phyloP scores from a whole-genome alignment of 2,113 vertebrate genomes.

The Zapornia atra region DNA sequence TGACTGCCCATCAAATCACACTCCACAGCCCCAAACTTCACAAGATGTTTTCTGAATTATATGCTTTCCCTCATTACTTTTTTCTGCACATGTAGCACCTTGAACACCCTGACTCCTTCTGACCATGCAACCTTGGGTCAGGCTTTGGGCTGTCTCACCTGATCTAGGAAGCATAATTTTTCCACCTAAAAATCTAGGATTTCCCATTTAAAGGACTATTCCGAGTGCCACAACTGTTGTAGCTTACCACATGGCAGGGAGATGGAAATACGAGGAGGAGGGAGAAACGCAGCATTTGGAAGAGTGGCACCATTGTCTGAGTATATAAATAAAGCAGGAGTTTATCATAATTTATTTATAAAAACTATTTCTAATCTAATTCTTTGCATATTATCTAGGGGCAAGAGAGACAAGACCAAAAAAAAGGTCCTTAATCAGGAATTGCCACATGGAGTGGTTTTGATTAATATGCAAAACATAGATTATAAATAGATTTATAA shows the following conservation, averaged over 20 bases:
- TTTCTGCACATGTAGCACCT: background rate
- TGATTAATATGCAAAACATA: constrained; percentile 74
- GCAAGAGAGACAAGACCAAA: constrained; percentile 15
- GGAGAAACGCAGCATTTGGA: background rate
- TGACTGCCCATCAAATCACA: background rate
- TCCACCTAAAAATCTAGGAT: background rate
- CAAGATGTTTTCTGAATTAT: background rate
- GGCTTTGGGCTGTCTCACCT: background rate
- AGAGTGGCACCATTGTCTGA: constrained; percentile 26
- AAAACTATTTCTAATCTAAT: constrained; percentile 75
- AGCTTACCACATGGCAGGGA: background rate
- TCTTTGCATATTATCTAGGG: constrained; percentile 64
- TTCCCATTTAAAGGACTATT: background rate
- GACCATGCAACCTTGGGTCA: background rate
- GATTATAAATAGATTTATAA: constrained; percentile 74
- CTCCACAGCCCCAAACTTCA: background rate
- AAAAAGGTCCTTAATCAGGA: constrained; percentile 55
- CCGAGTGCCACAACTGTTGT: background rate
- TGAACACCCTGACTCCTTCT: background rate
- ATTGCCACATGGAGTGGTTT: constrained; percentile 55
- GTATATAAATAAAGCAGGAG: constrained; percentile 64
- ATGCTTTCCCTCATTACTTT: background rate
- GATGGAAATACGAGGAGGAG: background rate
- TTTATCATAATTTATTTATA: constrained; percentile 76
- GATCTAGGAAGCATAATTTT: background rate